A percentile compares a stretch with the other conserved stretches of the same genome.
These are phyloP conservation scores for Fragum whitleyi DNA, from an alignment of 2,888 invertebrate genomes.

Conservation along the genomic window DNA sequence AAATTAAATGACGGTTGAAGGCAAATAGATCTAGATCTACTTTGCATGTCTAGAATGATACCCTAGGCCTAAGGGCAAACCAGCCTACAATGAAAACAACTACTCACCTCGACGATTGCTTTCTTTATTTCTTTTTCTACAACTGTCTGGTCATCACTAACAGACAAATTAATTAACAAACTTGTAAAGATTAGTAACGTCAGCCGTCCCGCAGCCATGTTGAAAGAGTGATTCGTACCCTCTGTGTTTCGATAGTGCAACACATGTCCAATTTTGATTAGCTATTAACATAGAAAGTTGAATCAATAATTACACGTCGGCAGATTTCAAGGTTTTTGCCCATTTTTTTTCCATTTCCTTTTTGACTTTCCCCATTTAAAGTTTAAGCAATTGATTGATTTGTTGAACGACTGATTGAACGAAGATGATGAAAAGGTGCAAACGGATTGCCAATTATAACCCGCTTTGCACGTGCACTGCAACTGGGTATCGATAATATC, in stretches of 20 bases:
- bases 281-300: background rate
- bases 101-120: conserved; percentile 8
- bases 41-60: too few species aligned
- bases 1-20: too few species aligned
- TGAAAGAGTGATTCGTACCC: background rate
- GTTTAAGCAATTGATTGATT: background rate
- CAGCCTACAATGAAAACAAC: background rate
- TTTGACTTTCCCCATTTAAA: background rate
- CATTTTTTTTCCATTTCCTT: too few species aligned
- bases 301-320: background rate
- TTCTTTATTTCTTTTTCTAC: conserved; percentile 12
- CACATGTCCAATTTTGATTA: conserved; percentile 1
- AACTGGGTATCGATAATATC: too few species aligned
- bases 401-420: background rate
- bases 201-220: conserved; percentile 2
- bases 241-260: background rate
- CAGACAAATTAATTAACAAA: background rate
- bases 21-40: too few species aligned
- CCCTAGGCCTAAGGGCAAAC: too few species aligned
- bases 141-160: background rate
- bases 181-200: conserved; percentile 1
- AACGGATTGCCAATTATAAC: too few species aligned
- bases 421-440: too few species aligned
- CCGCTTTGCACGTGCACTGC: too few species aligned
- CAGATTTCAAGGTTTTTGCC: too few species aligned